Evolutionary conservation across 2,888 invertebrate genomes (phyloP).

Genomic region (Xanthorhoe spadicearia): DNA sequence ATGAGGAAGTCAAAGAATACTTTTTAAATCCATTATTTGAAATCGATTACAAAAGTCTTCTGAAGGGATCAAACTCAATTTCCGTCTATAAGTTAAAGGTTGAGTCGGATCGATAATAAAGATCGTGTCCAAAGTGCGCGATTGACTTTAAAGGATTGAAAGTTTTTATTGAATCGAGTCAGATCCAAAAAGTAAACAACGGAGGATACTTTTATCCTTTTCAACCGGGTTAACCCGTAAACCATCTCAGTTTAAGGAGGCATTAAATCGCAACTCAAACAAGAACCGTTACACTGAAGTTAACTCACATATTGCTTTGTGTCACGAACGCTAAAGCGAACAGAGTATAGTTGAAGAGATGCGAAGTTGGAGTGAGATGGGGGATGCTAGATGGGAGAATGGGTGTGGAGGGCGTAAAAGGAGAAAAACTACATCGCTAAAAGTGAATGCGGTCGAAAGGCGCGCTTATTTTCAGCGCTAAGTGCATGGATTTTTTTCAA

Average conservation of each 20-base stretch:
- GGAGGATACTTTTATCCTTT: constrained; percentile 79
- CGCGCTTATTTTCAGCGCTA: constrained; percentile 82
- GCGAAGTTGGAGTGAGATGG: constrained; percentile 72
- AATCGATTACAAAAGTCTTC: constrained; percentile 45
- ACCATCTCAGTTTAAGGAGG: constrained; percentile 85
- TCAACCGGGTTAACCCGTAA: constrained; percentile 82
- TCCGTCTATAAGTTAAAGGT: constrained; percentile 49
- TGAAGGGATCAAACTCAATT: constrained; percentile 48
- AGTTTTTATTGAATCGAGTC: constrained; percentile 73
- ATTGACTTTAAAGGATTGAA: constrained; percentile 71
- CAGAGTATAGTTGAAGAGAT: constrained; percentile 69
- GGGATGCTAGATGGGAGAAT: constrained; percentile 71
- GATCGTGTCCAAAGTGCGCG: constrained; percentile 58
- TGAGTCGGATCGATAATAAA: constrained; percentile 51
- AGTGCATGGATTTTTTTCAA: constrained; percentile 84
- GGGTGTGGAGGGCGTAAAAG: constrained; percentile 81
- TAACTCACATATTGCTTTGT: constrained; percentile 85
- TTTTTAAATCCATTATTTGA: constrained; percentile 27
- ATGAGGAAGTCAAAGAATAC: constrained; percentile 31
- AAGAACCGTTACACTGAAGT: constrained; percentile 84
- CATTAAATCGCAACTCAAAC: constrained; percentile 85
- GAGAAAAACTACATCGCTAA: constrained; percentile 85
- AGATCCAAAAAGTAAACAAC: constrained; percentile 79
- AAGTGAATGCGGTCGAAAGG: constrained; percentile 85
- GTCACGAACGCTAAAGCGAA: constrained; percentile 83